phyloP scores from a whole-genome alignment of 2,113 vertebrate genomes.

The Muntiacus muntjak region DNA sequence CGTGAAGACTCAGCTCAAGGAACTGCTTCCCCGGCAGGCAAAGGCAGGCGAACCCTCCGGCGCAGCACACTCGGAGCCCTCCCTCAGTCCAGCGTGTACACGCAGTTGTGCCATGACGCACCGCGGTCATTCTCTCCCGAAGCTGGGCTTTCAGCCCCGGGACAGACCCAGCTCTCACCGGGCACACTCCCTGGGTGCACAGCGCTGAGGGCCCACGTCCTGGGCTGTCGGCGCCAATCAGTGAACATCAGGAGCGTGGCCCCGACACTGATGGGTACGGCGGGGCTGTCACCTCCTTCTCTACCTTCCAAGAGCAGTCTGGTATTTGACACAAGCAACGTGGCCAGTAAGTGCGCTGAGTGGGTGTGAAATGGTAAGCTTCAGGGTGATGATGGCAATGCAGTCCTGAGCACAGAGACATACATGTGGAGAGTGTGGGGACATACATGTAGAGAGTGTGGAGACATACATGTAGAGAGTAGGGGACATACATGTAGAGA shows the following conservation, averaged over 20 bases:
- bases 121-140: background rate
- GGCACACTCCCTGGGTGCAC: fast-evolving
- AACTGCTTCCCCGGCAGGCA: background rate
- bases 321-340: background rate
- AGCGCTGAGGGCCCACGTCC: background rate
- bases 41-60: background rate
- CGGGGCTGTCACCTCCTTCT: background rate
- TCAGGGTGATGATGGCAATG: fast-evolving
- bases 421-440: too few species aligned
- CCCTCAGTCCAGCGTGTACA: fast-evolving
- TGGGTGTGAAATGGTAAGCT: background rate
- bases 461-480: too few species aligned
- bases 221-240: too few species aligned
- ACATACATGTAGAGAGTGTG: too few species aligned
- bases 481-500: too few species aligned
- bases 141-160: background rate
- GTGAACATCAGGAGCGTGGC: fast-evolving
- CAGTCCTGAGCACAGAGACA: background rate
- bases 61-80: background rate
- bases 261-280: fast-evolving
- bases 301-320: background rate
- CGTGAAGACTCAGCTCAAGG: too few species aligned
- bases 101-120: fast-evolving
- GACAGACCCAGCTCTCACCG: background rate
- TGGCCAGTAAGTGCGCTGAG: fast-evolving